Evolutionary conservation across 2,797 vertebrate genomes (phyloP).

Genomic region (Aphelocoma californica): DNA sequence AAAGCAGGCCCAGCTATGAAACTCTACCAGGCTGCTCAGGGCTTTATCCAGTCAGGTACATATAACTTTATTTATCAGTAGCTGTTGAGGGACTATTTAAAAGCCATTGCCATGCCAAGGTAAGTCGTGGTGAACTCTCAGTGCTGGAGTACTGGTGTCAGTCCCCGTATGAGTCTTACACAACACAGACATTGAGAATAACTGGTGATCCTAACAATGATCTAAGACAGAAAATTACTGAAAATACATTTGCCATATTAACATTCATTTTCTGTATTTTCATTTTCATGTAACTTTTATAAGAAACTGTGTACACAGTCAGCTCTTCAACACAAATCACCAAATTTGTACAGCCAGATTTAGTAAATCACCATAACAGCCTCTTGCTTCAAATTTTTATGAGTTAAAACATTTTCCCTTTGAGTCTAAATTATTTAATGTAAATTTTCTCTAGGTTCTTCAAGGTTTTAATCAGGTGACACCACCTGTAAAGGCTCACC

Average conservation of each 20-base stretch:
- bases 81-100: neutral
- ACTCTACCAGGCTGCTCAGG: neutral
- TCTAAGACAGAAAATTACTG: neutral
- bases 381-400: neutral
- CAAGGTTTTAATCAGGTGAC: neutral
- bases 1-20: neutral
- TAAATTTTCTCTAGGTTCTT: neutral
- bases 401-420: neutral
- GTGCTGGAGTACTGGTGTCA: rapidly evolving
- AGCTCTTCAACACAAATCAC: neutral
- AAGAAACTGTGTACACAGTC: neutral
- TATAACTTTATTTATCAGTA: neutral
- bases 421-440: neutral
- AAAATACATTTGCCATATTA: neutral
- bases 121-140: neutral
- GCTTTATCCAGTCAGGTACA: neutral
- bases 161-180: rapidly evolving
- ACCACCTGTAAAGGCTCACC: neutral
- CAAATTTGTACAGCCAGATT: neutral
- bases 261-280: neutral
- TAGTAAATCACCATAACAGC: neutral
- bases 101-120: neutral
- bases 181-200: neutral
- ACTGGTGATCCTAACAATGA: neutral
- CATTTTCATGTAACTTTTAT: neutral